These are phyloP conservation scores for Spea hammondii DNA, from an alignment of 2,797 vertebrate species.

Conservation along the genomic window DNA sequence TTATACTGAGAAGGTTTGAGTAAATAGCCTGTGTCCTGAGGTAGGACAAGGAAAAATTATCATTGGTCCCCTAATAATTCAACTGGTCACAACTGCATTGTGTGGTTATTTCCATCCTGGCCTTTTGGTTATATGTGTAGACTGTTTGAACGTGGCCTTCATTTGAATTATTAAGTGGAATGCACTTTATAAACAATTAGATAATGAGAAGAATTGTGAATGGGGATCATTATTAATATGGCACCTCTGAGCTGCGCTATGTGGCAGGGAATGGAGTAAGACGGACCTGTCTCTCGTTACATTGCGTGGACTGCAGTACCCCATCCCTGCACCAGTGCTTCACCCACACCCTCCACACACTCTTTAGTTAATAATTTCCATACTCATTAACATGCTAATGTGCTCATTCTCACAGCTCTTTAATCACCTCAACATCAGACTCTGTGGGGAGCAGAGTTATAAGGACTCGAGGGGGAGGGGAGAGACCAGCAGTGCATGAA, in stretches of 20 bases:
- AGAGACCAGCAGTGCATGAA: constrained; percentile 22
- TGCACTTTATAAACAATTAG: constrained; percentile 30
- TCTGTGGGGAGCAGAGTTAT: constrained; percentile 50
- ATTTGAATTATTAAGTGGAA: constrained; percentile 39
- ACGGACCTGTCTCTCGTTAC: not conserved
- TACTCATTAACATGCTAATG: constrained; percentile 54
- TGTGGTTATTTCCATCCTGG: not conserved
- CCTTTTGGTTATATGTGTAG: not conserved
- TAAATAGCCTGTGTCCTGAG: too few relatives aligned
- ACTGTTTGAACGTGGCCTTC: too few relatives aligned
- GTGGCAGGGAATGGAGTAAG: constrained; percentile 7
- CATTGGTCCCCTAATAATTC: too few relatives aligned
- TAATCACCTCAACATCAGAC: constrained; percentile 45
- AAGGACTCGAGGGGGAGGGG: constrained; percentile 50
- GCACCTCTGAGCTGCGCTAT: not conserved
- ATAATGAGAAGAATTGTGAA: constrained; percentile 26
- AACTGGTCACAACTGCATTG: not conserved
- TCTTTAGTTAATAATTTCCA: constrained; percentile 55
- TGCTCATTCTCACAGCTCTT: constrained; percentile 49
- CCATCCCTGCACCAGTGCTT: constrained; percentile 23
- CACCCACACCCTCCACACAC: constrained; percentile 34
- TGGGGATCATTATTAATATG: constrained; percentile 18
- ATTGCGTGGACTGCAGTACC: constrained; percentile 5
- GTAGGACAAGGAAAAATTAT: too few relatives aligned
- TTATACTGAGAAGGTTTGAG: too few relatives aligned